Evolutionary conservation across 2,113 vertebrate species (phyloP).

Genomic region (Panthera tigris): DNA sequence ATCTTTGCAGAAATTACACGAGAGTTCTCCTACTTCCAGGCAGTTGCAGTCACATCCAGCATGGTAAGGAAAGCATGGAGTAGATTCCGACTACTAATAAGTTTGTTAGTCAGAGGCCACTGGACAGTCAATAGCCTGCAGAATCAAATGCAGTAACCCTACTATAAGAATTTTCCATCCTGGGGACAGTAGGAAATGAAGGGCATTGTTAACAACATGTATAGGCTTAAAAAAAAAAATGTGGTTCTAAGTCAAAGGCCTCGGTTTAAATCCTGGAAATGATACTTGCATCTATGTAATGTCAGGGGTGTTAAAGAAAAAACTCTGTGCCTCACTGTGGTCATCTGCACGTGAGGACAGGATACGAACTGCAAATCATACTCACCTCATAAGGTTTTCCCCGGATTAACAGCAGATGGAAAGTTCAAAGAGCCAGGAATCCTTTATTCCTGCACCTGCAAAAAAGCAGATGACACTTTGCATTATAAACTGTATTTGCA

Average conservation of each 20-base stretch:
- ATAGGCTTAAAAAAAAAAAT: neutral
- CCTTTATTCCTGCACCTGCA: neutral
- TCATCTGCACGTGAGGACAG: neutral
- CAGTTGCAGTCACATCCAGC: neutral
- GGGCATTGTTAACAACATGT: neutral
- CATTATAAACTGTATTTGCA: neutral
- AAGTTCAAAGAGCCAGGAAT: slow-evolving; percentile 15
- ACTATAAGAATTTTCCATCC: neutral
- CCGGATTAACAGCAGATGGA: neutral
- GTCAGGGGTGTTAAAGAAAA: neutral
- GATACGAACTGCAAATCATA: neutral
- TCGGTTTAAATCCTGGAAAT: neutral
- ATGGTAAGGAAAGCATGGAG: neutral
- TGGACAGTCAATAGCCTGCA: neutral
- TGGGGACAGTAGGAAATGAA: neutral
- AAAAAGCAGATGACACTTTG: neutral
- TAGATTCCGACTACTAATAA: neutral
- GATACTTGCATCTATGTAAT: neutral
- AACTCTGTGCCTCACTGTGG: neutral
- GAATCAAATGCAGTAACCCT: neutral
- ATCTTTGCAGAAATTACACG: neutral
- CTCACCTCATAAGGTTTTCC: neutral
- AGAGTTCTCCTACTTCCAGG: neutral
- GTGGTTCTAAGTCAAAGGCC: neutral
- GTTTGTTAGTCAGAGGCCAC: neutral